A percentile compares a stretch with the other conserved stretches of the same genome.
phyloP scores from a whole-genome alignment of 1,140 invertebrate species.

The Camponotus vicinus region DNA sequence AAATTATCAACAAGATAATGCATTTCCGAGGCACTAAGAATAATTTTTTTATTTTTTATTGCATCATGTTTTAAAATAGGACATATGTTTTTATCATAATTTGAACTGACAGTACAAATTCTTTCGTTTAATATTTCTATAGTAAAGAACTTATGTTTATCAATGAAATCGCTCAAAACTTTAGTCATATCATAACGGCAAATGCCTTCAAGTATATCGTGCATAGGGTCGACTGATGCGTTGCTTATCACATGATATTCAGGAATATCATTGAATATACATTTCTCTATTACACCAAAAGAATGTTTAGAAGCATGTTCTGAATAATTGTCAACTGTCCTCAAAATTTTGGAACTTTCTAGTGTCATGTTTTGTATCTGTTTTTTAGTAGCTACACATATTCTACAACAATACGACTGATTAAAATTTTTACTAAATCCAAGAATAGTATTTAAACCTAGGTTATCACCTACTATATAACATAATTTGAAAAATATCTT shows the following conservation, averaged over 20 bases:
- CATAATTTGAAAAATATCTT: too few species aligned
- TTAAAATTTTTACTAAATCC: too few species aligned
- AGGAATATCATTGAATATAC: neutral
- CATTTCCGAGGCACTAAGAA: neutral
- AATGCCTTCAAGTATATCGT: neutral
- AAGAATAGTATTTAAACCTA: too few species aligned
- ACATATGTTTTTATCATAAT: neutral
- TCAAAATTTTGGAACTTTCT: neutral
- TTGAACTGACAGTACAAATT: conserved; percentile 1
- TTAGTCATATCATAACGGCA: neutral
- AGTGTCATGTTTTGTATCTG: neutral
- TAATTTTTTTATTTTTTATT: neutral
- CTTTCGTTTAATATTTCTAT: neutral
- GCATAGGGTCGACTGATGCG: neutral
- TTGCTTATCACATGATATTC: neutral
- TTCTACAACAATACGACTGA: neutral
- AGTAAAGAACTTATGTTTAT: neutral
- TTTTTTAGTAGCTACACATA: neutral
- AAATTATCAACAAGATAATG: conserved; percentile 8
- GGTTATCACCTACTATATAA: too few species aligned
- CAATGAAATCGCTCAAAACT: neutral
- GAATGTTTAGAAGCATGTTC: neutral
- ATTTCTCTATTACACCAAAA: neutral
- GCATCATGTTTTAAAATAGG: neutral
- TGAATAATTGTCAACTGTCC: neutral